Percentiles rank a stretch among this genome's conserved stretches.
Conservation (phyloP, 1,140 invertebrate species). For the Ylistrum balloti region DNA sequence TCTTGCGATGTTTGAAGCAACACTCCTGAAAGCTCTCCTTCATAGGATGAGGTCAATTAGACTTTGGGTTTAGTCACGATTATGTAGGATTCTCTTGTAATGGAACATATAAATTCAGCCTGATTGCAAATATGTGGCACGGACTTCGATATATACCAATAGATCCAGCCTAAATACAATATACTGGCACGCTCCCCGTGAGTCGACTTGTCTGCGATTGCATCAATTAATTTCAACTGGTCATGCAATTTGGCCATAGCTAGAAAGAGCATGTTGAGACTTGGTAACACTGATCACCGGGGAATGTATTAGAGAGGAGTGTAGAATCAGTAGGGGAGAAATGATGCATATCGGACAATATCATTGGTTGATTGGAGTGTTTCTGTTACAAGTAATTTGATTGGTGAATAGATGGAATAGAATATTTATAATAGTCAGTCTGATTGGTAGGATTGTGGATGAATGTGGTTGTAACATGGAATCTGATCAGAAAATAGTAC, state of each 20-base stretch:
- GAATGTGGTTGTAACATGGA: background rate
- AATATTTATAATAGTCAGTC: too few relatives aligned
- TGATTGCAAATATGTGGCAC: background rate
- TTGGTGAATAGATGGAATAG: too few relatives aligned
- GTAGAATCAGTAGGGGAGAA: background rate
- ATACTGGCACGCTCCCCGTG: background rate
- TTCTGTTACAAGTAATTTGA: too few relatives aligned
- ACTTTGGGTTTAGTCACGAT: background rate
- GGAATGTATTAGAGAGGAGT: background rate
- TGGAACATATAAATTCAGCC: constrained; percentile 27
- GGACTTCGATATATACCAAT: background rate
- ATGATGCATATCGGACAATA: too few relatives aligned
- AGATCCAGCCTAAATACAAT: background rate
- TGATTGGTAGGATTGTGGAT: too few relatives aligned
- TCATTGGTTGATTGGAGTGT: too few relatives aligned
- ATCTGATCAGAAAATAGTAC: background rate
- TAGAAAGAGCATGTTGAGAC: background rate
- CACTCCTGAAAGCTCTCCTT: background rate
- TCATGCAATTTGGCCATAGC: constrained; percentile 21
- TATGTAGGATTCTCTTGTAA: background rate
- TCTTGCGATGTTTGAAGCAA: background rate
- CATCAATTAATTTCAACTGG: constrained; percentile 27
- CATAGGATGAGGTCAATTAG: background rate
- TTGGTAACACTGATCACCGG: background rate
- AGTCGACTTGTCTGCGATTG: background rate